These are phyloP conservation scores for Hemicentrotus pulcherrimus DNA, from an alignment of 35 echinoderm and acorn worm species.

Conservation along the genomic window DNA sequence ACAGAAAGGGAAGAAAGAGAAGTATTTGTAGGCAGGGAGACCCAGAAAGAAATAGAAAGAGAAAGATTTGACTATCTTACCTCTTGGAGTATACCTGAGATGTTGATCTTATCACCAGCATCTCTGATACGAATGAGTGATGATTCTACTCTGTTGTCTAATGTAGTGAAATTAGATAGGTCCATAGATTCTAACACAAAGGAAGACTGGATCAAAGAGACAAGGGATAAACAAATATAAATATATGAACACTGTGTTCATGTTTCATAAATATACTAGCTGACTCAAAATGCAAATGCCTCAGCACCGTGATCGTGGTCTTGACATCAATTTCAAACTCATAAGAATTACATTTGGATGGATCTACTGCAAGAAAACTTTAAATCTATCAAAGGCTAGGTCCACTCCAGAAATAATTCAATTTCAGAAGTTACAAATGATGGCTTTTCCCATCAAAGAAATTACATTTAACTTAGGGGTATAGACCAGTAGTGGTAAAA, in stretches of 20 bases:
- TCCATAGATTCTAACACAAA: constrained; percentile 26
- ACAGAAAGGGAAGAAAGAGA: neutral
- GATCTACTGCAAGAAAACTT: too few relatives aligned
- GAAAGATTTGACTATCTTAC: neutral
- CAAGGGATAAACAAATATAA: neutral
- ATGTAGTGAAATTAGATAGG: constrained; percentile 17
- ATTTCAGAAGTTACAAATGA: too few relatives aligned
- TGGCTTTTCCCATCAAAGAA: too few relatives aligned
- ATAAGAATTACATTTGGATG: too few relatives aligned
- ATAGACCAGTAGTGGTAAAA: too few relatives aligned
- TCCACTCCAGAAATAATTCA: too few relatives aligned
- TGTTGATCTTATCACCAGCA: neutral
- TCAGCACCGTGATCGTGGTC: neutral
- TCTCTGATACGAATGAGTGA: constrained; percentile 17
- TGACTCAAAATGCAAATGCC: neutral
- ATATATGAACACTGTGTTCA: neutral
- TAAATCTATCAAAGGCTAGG: too few relatives aligned
- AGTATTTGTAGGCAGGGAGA: neutral
- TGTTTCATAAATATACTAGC: neutral
- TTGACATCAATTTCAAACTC: too few relatives aligned
- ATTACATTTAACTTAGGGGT: too few relatives aligned
- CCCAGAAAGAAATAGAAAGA: neutral
- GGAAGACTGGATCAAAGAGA: neutral
- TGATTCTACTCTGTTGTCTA: neutral
- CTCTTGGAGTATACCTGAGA: neutral